These are phyloP conservation scores for Apteryx owenii DNA, from an alignment of 2,113 vertebrate genomes.

Conservation along the genomic window DNA sequence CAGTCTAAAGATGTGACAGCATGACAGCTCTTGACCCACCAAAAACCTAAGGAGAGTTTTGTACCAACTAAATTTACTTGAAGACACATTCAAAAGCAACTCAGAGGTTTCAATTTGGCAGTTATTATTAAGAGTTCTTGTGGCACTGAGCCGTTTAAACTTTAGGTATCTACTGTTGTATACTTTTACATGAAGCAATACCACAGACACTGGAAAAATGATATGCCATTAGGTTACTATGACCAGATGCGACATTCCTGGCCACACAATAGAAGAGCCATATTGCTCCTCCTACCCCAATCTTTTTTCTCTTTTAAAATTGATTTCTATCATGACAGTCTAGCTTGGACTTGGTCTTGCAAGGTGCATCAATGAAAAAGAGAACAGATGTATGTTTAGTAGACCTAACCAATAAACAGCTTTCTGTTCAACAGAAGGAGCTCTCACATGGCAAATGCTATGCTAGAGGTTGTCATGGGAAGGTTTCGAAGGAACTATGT, in stretches of 20 bases:
- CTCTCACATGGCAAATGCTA: conserved; percentile 24
- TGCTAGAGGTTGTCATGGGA: neutral
- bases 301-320: neutral
- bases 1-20: neutral
- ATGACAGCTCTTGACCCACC: neutral
- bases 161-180: neutral
- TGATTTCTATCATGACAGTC: neutral
- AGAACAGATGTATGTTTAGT: neutral
- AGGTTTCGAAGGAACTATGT: neutral
- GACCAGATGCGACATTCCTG: neutral
- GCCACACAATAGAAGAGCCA: neutral
- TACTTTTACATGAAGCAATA: neutral
- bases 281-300: neutral
- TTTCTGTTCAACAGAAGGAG: conserved; percentile 37
- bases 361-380: neutral
- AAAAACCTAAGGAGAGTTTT: neutral
- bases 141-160: neutral
- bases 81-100: neutral
- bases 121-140: neutral
- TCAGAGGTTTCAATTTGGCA: neutral
- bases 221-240: neutral
- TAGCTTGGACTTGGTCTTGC: neutral
- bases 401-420: neutral
- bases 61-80: neutral
- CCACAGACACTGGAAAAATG: neutral